phyloP scores from a whole-genome alignment of 2,888 invertebrate species.

The Ectemnius lituratus region DNA sequence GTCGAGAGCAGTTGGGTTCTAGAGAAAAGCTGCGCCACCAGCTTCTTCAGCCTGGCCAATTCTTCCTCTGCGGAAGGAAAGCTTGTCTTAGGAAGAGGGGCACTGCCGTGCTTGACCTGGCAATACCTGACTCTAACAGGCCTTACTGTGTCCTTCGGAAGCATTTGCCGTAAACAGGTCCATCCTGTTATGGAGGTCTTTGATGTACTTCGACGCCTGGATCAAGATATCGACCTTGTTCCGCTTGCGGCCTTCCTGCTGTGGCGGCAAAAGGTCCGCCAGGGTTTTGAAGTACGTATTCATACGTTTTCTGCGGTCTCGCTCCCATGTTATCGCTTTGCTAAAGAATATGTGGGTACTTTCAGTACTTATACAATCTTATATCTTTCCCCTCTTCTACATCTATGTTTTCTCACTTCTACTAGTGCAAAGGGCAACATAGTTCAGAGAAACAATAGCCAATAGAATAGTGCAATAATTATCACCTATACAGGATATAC shows the following conservation, averaged over 20 bases:
- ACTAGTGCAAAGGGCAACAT: too few species aligned
- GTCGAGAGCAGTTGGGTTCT: conserved; percentile 73
- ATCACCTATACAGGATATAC: too few species aligned
- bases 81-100: background rate
- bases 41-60: conserved; percentile 71
- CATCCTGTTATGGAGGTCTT: conserved; percentile 73
- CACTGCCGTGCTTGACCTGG: background rate
- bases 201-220: conserved; percentile 75
- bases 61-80: conserved; percentile 69
- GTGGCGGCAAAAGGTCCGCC: conserved; percentile 79
- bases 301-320: conserved; percentile 83
- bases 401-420: too few species aligned
- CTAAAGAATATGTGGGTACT: conserved; percentile 72
- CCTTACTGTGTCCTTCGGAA: conserved; percentile 73
- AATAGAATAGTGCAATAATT: too few species aligned
- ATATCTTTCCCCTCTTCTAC: too few species aligned
- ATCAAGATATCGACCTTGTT: conserved; percentile 79
- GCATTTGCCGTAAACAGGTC: conserved; percentile 72
- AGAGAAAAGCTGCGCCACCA: conserved; percentile 71
- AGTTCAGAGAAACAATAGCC: too few species aligned
- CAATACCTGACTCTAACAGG: too few species aligned
- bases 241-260: conserved; percentile 80
- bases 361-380: too few species aligned
- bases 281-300: conserved; percentile 80
- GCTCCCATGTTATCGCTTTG: conserved; percentile 85